Percentiles rank a stretch among this genome's conserved stretches.
These are phyloP conservation scores for Eristalis pertinax DNA, from an alignment of 2,888 invertebrate species.

Conservation along the genomic window DNA sequence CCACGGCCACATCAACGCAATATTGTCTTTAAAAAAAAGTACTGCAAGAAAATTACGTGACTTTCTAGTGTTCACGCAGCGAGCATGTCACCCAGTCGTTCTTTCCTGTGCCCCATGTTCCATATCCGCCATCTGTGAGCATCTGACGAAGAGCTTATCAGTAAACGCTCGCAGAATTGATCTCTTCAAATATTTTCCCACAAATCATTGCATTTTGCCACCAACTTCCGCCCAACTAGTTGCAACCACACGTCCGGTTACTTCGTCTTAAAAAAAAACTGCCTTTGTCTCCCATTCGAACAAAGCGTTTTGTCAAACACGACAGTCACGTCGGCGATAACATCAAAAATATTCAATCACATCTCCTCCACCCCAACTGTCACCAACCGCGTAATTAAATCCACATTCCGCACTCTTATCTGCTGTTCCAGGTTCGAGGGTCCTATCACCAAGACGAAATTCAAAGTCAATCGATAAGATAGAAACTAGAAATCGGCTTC, in stretches of 20 bases:
- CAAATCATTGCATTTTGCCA: neutral
- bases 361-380: neutral
- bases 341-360: neutral
- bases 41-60: no score
- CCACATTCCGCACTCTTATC: neutral
- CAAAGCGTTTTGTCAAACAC: neutral
- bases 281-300: neutral
- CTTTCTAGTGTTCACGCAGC: no score
- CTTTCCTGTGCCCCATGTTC: no score
- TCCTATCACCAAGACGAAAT: neutral
- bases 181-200: neutral
- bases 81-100: no score
- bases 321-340: neutral
- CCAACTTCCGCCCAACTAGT: neutral
- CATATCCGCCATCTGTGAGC: no score
- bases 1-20: no score
- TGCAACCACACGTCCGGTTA: neutral
- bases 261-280: neutral
- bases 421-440: neutral
- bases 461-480: neutral
- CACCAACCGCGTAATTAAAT: neutral
- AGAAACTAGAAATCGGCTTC: neutral
- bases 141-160: neutral
- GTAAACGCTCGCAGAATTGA: neutral
- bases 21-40: no score